Evolutionary conservation across 2,797 vertebrate genomes (phyloP).

Genomic region (Sebastes baramenuke): DNA sequence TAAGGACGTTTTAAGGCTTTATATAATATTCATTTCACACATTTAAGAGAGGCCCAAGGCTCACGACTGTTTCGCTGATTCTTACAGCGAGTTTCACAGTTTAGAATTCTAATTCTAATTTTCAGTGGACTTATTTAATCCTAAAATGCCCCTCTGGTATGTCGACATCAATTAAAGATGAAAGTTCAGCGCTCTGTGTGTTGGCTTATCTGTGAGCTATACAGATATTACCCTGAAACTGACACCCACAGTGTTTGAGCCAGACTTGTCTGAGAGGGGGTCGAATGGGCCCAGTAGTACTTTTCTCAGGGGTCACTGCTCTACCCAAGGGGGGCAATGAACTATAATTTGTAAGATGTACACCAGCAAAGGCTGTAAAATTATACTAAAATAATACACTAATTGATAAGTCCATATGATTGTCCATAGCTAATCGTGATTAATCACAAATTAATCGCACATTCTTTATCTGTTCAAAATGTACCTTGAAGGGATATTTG

Average conservation of each 20-base stretch:
- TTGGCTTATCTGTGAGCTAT: background rate
- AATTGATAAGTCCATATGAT: background rate
- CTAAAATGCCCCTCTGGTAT: slow-evolving; percentile 60
- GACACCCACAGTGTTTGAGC: background rate
- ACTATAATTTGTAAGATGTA: background rate
- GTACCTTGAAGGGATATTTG: background rate
- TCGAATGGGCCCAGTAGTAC: background rate
- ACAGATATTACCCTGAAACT: slow-evolving; percentile 7
- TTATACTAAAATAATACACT: background rate
- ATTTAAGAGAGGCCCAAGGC: slow-evolving; percentile 64
- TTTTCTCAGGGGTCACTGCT: background rate
- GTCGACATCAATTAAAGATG: slow-evolving; percentile 66
- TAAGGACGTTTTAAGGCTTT: slow-evolving; percentile 57
- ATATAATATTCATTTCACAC: slow-evolving; percentile 74
- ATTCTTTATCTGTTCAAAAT: background rate
- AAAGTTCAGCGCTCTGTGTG: slow-evolving; percentile 27
- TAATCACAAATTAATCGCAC: background rate
- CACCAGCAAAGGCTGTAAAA: background rate
- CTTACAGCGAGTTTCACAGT: slow-evolving; percentile 38
- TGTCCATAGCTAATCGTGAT: no score
- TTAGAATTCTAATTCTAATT: slow-evolving; percentile 61
- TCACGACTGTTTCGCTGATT: slow-evolving; percentile 46
- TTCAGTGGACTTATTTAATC: slow-evolving; percentile 54
- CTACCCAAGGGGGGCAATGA: background rate
- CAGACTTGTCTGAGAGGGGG: background rate